Conservation (phyloP, 37 sponge, comb jelly and placozoan species). For the Bolinopsis microptera region DNA sequence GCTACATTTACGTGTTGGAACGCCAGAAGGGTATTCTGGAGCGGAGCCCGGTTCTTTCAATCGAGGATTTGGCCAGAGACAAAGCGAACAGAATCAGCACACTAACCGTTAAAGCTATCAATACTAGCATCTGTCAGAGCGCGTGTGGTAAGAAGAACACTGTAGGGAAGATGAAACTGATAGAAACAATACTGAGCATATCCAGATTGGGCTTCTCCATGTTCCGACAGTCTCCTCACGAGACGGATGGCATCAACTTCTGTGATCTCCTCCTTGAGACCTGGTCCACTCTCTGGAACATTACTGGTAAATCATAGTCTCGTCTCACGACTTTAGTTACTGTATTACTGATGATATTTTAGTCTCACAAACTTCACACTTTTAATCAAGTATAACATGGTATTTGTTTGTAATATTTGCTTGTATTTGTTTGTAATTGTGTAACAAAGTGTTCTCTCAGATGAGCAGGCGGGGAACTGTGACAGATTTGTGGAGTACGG, state of each 20-base stretch:
- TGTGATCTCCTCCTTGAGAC: slow-evolving; percentile 1
- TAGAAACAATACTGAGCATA: background rate
- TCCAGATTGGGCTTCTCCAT: background rate
- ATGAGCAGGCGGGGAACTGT: slow-evolving; percentile 49
- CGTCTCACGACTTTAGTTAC: no score
- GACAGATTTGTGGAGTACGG: background rate
- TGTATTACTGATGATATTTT: no score
- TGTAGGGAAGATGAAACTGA: slow-evolving; percentile 8
- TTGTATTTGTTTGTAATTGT: background rate
- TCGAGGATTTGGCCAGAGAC: background rate
- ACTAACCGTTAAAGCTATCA: background rate
- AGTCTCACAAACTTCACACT: no score
- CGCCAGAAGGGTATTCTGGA: background rate
- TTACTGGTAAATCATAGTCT: slow-evolving; percentile 33
- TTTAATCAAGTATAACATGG: no score
- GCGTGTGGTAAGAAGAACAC: background rate
- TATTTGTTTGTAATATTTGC: no score
- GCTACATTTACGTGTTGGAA: background rate
- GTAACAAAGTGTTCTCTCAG: slow-evolving; percentile 11
- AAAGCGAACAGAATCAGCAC: background rate
- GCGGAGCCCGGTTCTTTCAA: background rate
- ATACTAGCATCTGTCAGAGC: slow-evolving; percentile 6
- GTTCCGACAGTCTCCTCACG: background rate
- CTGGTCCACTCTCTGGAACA: slow-evolving; percentile 38
- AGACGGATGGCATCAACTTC: background rate